These are phyloP conservation scores for Heterodera schachtii DNA, from an alignment of 1,140 invertebrate species.

Conservation along the genomic window DNA sequence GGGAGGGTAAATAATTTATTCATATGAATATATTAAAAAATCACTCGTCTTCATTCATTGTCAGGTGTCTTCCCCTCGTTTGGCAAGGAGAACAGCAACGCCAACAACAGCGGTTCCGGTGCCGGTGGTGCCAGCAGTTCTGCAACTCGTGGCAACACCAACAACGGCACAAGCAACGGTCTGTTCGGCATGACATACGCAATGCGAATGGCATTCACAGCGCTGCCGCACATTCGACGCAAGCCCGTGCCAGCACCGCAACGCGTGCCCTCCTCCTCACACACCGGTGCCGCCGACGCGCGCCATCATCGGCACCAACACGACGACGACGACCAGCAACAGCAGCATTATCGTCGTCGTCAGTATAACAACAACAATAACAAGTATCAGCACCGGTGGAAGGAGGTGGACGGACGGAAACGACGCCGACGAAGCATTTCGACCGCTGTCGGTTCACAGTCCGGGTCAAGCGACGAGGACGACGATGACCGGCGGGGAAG, in stretches of 20 bases:
- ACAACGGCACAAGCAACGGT: not conserved
- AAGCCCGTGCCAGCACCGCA: not conserved
- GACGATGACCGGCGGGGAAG: not conserved
- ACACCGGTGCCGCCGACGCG: too few relatives aligned
- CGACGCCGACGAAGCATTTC: not conserved
- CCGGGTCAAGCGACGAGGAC: not conserved
- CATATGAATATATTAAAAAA: too few relatives aligned
- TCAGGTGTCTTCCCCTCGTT: not conserved
- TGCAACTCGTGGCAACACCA: not conserved
- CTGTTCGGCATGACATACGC: slow-evolving; percentile 23
- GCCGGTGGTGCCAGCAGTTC: not conserved
- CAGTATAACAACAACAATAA: too few relatives aligned
- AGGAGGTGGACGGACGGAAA: not conserved
- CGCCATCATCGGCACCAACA: too few relatives aligned
- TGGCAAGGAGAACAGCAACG: not conserved
- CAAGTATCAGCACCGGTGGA: not conserved
- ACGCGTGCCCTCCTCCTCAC: too few relatives aligned
- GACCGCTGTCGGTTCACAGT: not conserved
- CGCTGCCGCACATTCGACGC: slow-evolving; percentile 15
- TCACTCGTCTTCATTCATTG: not conserved
- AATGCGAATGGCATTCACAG: not conserved
- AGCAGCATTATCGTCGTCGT: too few relatives aligned
- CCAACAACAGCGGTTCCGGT: not conserved
- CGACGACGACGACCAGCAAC: too few relatives aligned
- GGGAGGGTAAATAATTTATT: too few relatives aligned